Conservation (phyloP, 2,113 vertebrate species). For the Toxotes chatareus region DNA sequence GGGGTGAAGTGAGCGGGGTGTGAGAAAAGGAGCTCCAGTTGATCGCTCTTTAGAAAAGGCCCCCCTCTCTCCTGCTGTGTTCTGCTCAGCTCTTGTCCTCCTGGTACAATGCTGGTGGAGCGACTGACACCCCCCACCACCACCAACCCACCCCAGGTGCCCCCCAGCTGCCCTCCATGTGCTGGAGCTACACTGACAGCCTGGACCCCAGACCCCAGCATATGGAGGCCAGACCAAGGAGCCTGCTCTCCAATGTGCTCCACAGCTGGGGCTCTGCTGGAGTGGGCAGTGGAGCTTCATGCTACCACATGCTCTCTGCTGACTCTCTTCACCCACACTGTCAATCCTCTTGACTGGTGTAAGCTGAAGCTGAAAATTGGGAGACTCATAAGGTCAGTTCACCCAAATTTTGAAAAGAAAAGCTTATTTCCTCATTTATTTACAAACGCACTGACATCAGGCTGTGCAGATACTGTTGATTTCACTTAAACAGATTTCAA, state of each 20-base stretch:
- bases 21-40: slow-evolving; percentile 85
- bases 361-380: slow-evolving; percentile 15
- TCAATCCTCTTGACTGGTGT: background rate
- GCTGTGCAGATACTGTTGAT: background rate
- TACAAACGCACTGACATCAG: background rate
- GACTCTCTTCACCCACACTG: background rate
- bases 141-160: slow-evolving; percentile 55
- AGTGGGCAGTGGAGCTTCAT: slow-evolving; percentile 54
- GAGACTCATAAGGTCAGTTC: slow-evolving; percentile 1
- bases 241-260: slow-evolving; percentile 68
- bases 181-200: slow-evolving; percentile 70
- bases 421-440: background rate
- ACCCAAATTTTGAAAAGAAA: background rate
- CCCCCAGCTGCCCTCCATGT: slow-evolving; percentile 80
- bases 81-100: slow-evolving; percentile 82
- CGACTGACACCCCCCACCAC: slow-evolving; percentile 56
- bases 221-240: slow-evolving; percentile 81
- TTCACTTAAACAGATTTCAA: background rate
- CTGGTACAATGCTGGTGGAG: slow-evolving; percentile 74
- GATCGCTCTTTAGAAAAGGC: slow-evolving; percentile 83
- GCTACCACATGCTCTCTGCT: slow-evolving; percentile 43
- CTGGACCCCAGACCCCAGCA: slow-evolving; percentile 81
- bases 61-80: slow-evolving; percentile 82
- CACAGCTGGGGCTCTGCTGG: slow-evolving; percentile 77
- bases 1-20: slow-evolving; percentile 73